Base-by-base conservation (phyloP, 2,888 invertebrate species). In the Allacma fusca region DNA sequence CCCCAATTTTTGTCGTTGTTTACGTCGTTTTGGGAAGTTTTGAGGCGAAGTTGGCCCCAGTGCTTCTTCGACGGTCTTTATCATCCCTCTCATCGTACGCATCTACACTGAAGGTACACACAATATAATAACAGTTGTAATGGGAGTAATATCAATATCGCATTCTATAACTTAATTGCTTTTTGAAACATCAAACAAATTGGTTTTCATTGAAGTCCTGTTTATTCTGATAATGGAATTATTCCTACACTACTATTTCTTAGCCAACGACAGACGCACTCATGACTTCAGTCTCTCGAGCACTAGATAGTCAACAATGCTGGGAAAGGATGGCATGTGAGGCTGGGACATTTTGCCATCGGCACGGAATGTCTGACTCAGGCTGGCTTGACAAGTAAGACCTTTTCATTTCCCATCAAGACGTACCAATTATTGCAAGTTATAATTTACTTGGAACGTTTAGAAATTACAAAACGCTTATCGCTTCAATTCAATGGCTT, bases 1-100 rank as follows among this genome's bases (percentile, higher is more conserved):
- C 82, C 0, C 84, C 84, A 4, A 82, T 84, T 44, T 84, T 84
- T 80, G 84, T 84, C 0, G 84, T 84, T 4, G 62, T 83, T n/a
- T 84, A 84, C 50, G 84, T 84, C 1, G 80, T 84, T 34, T 57
- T 84, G 1, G 84, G 84, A 29, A 80, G 78, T 1, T 82, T 84
- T 78, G 84, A 84, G 50, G 81, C 81, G 0, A 82, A 80, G 26
- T 59, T 84, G 34, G 78, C 79, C 34, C 84, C 84, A 1, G 81
- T 84, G 16, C 62, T 77, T 24, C 19, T 59, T 1, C 80, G 78
- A 69, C 80, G 80, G 23, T 79, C 81, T 5, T 19, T 57, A 9
- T 59, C 70, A 5, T 75, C 70, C 62, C 16, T 62, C 4, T 62
- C 70, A 23, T 21, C 62, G 4, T 23, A 59, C 29, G n/a, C 62